phyloP scores from a whole-genome alignment of 2,113 vertebrate genomes.

The Pyxicephalus adspersus region DNA sequence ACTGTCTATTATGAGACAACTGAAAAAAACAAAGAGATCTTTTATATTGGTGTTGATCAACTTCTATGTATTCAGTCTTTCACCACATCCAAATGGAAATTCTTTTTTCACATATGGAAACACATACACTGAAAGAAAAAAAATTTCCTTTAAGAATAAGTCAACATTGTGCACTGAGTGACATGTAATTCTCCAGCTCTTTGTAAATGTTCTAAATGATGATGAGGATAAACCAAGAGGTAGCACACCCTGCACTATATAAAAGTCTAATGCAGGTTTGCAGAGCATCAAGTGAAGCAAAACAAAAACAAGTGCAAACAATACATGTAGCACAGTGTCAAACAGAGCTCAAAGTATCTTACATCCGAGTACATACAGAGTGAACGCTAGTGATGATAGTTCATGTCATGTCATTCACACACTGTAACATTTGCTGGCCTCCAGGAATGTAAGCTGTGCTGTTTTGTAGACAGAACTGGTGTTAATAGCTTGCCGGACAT shows the following conservation, averaged over 20 bases:
- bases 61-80: slow-evolving; percentile 13
- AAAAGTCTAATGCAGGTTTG: slow-evolving; percentile 9
- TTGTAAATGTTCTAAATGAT: slow-evolving; percentile 25
- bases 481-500: slow-evolving; percentile 36
- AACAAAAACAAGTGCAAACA: slow-evolving; percentile 42
- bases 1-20: too few relatives aligned
- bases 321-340: slow-evolving; percentile 45
- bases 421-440: slow-evolving; percentile 46
- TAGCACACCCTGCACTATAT: background rate
- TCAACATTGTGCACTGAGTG: slow-evolving; percentile 2
- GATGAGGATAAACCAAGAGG: slow-evolving; percentile 16
- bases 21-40: background rate
- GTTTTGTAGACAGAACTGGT: slow-evolving; percentile 23
- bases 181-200: background rate
- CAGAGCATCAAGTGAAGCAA: slow-evolving; percentile 37
- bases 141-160: slow-evolving; percentile 18
- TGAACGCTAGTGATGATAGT: slow-evolving; percentile 20
- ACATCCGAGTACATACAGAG: slow-evolving; percentile 34
- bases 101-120: slow-evolving; percentile 4
- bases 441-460: slow-evolving; percentile 31
- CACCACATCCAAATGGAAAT: slow-evolving; percentile 9
- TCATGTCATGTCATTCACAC: slow-evolving; percentile 23
- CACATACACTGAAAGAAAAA: slow-evolving; percentile 34
- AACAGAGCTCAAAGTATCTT: slow-evolving; percentile 22
- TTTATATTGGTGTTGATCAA: background rate